Evolutionary conservation across 2,797 vertebrate genomes (phyloP), one percentile per base, ranked within the genome.

Genomic region (Bradypodion pumilum): DNA sequence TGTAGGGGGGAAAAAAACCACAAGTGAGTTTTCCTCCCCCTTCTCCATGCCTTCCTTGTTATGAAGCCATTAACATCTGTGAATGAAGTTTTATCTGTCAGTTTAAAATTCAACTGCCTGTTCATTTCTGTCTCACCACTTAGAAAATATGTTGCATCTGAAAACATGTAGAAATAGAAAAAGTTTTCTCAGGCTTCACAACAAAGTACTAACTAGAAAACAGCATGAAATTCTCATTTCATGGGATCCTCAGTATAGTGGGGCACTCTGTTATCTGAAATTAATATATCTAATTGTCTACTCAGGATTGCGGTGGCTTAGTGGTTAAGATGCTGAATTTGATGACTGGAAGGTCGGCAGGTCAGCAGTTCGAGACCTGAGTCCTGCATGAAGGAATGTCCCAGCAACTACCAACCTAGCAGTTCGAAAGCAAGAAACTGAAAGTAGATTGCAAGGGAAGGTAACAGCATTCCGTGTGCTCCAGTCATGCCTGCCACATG

Each of bases 1-100:
- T 86, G 27, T 74, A n/a, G n/a, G n/a, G n/a, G n/a, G n/a, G n/a
- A n/a, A n/a, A 42, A 60, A 89, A 91, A 90, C 29, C 81, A 89
- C 73, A 87, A 52, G 52, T 89, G 80, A 89, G 63, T 70, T 83
- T 52, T 66, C 84, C 59, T 85, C 35, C 10, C 62, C 77, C 59
- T 15, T 19, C 19, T n/a, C 85, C 21, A 27, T 90, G 86, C 68
- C 13, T 37, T 0, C 2, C 79, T 69, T 73, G 68, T 73, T 63
- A 90, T 66, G 19, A 78, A 85, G 85, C 49, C 74, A 85, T 85
- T 90, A 25, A 23, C 60, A 37, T 87, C 91, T 88, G 79, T 90
- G 78, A 88, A 83, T 80, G 9, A 89, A 63, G 40, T 89, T 93
- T 78, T 76, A 80, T 85, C 78, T 78, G 90, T 78, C 63, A 89